Percentiles rank a stretch among this genome's conserved stretches.
These are phyloP conservation scores for Pseudomyrmex cubaensis DNA, from an alignment of 1,140 invertebrate species.

Conservation along the genomic window DNA sequence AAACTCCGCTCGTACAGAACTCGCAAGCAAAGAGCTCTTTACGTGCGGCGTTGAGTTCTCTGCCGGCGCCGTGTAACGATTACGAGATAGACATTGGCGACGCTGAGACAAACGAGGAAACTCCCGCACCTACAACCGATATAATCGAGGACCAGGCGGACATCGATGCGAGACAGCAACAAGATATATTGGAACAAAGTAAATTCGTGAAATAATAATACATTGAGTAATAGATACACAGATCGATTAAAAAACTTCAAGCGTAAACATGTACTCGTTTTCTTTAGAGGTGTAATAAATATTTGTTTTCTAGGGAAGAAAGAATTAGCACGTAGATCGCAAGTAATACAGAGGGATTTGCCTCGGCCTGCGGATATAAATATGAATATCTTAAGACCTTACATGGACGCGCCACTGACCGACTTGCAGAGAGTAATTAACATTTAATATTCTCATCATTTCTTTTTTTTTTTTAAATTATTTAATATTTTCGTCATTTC, in stretches of 20 bases:
- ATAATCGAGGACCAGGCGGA: constrained; percentile 95
- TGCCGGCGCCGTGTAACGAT: constrained; percentile 97
- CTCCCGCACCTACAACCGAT: constrained; percentile 80
- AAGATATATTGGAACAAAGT: constrained; percentile 88
- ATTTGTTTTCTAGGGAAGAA: constrained; percentile 79
- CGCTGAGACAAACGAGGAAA: constrained; percentile 89
- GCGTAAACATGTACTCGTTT: too few relatives aligned
- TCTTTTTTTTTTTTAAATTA: too few relatives aligned
- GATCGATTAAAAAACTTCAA: too few relatives aligned
- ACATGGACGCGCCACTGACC: constrained; percentile 90
- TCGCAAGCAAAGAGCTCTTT: constrained; percentile 91
- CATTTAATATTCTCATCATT: neutral
- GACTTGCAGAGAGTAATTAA: constrained; percentile 91
- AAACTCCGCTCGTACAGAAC: constrained; percentile 89
- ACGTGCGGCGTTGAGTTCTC: constrained; percentile 89
- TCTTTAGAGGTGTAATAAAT: constrained; percentile 2
- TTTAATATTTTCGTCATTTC: neutral
- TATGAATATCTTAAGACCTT: constrained; percentile 91
- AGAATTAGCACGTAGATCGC: constrained; percentile 93
- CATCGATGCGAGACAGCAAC: constrained; percentile 90
- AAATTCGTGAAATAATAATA: constrained; percentile 65
- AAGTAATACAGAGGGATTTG: constrained; percentile 95
- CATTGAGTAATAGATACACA: too few relatives aligned
- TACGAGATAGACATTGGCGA: constrained; percentile 99
- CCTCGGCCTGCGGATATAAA: constrained; percentile 96